phyloP scores from a whole-genome alignment of 2,888 invertebrate species.

The Tachina lurida region DNA sequence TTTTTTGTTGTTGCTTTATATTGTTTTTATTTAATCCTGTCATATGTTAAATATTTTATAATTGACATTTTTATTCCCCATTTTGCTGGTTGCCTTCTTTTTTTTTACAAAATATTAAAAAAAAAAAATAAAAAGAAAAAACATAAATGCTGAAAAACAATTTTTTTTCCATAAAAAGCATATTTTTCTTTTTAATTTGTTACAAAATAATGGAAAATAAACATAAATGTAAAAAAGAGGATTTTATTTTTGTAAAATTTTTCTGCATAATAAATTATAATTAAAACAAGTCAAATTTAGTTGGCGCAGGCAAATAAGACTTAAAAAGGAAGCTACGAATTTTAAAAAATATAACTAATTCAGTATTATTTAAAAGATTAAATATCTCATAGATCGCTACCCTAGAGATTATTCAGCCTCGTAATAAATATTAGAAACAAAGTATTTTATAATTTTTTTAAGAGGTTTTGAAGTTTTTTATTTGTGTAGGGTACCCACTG shows the following conservation, averaged over 20 bases:
- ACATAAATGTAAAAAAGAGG: conserved; percentile 25
- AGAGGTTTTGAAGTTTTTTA: too few relatives aligned
- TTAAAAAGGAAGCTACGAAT: not conserved
- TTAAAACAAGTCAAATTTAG: conserved; percentile 14
- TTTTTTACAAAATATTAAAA: not conserved
- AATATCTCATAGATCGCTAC: too few relatives aligned
- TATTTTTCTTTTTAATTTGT: conserved; percentile 65
- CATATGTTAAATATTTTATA: conserved; percentile 59
- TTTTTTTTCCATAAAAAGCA: conserved; percentile 53
- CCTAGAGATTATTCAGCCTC: too few relatives aligned
- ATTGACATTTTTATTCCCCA: conserved; percentile 43
- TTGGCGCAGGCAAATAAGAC: not conserved
- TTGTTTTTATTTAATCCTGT: conserved; percentile 1
- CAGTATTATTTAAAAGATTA: too few relatives aligned
- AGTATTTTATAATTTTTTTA: too few relatives aligned
- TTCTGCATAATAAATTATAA: conserved; percentile 58
- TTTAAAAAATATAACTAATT: too few relatives aligned
- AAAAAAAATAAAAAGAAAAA: conserved; percentile 7
- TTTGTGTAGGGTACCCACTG: too few relatives aligned
- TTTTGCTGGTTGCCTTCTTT: not conserved
- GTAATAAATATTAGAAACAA: too few relatives aligned
- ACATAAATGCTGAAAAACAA: conserved; percentile 12
- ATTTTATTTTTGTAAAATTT: conserved; percentile 33
- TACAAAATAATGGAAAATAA: conserved; percentile 38
- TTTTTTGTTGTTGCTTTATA: not conserved